phyloP scores from a whole-genome alignment of 2,888 invertebrate genomes.

The Brachypterus glaber region DNA sequence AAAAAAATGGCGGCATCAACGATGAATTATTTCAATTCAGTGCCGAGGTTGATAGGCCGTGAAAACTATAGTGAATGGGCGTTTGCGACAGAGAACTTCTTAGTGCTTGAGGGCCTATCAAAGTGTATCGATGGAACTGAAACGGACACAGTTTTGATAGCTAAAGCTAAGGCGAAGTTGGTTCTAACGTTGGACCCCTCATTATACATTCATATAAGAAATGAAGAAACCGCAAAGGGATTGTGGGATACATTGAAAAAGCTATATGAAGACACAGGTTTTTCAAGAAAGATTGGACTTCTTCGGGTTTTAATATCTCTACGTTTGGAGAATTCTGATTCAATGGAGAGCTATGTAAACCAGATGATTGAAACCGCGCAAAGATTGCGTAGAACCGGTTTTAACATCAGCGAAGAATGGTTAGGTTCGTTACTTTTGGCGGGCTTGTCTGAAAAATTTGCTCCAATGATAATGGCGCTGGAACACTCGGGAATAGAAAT shows the following conservation, averaged over 20 bases:
- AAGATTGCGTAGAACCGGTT: conserved; percentile 25
- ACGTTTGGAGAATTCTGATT: conserved; percentile 22
- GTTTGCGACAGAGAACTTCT: too few species aligned
- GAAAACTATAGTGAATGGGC: too few species aligned
- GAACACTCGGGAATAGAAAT: conserved; percentile 22
- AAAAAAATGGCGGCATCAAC: too few species aligned
- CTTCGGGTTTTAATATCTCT: conserved; percentile 20
- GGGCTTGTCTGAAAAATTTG: conserved; percentile 16
- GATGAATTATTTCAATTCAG: too few species aligned
- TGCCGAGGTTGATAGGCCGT: too few species aligned
- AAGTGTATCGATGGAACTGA: too few species aligned
- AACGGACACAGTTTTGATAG: too few species aligned
- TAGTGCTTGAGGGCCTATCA: too few species aligned
- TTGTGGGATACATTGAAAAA: conserved; percentile 22
- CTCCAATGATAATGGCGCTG: conserved; percentile 22
- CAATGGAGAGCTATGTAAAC: conserved; percentile 25
- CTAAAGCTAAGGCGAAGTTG: too few species aligned
- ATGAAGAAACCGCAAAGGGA: conserved; percentile 11
- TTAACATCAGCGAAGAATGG: conserved; percentile 26
- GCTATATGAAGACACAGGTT: conserved; percentile 24
- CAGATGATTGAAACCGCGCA: conserved; percentile 27
- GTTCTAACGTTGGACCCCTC: conserved; percentile 20
- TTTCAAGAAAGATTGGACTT: conserved; percentile 24
- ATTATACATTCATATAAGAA: conserved; percentile 20
- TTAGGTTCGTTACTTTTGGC: conserved; percentile 25